These are phyloP conservation scores for Erpetoichthys calabaricus DNA, from an alignment of 2,797 vertebrate genomes.

Conservation along the genomic window DNA sequence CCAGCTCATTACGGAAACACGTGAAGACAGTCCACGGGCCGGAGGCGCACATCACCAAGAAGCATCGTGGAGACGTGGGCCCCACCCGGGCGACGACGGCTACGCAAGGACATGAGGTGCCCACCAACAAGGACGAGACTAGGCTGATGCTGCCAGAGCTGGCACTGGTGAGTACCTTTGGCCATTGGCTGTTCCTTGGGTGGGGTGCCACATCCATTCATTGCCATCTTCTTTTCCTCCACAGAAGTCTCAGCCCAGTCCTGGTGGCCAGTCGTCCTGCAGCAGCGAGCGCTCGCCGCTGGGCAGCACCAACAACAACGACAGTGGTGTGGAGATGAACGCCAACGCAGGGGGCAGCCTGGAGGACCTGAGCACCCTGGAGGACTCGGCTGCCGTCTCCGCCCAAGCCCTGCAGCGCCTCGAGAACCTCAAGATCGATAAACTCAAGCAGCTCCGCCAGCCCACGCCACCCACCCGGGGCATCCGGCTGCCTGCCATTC, in stretches of 20 bases:
- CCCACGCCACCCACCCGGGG: constrained; percentile 47
- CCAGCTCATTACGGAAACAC: constrained; percentile 87
- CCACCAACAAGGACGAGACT: constrained; percentile 71
- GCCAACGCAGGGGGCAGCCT: constrained; percentile 81
- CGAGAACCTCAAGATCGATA: constrained; percentile 90
- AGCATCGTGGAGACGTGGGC: constrained; percentile 74
- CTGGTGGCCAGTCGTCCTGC: constrained; percentile 83
- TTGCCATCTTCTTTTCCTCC: constrained; percentile 5
- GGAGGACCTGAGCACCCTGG: constrained; percentile 80
- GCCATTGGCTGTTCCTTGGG: not conserved
- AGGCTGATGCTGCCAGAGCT: constrained; percentile 66
- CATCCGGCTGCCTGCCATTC: constrained; percentile 69
- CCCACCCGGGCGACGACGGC: constrained; percentile 45
- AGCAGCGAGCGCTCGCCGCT: constrained; percentile 88
- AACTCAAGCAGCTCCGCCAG: constrained; percentile 76
- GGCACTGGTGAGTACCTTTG: constrained; percentile 48
- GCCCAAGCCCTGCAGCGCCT: constrained; percentile 75
- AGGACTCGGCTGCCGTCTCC: constrained; percentile 67
- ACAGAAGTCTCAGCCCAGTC: constrained; percentile 90
- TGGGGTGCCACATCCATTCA: not conserved
- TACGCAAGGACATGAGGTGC: constrained; percentile 51
- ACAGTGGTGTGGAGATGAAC: constrained; percentile 94
- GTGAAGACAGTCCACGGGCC: constrained; percentile 94
- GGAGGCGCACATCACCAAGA: constrained; percentile 91
- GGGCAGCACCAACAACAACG: constrained; percentile 88